Base-by-base conservation (phyloP, 2,888 invertebrate species). In the Luffia ferchaultella region DNA sequence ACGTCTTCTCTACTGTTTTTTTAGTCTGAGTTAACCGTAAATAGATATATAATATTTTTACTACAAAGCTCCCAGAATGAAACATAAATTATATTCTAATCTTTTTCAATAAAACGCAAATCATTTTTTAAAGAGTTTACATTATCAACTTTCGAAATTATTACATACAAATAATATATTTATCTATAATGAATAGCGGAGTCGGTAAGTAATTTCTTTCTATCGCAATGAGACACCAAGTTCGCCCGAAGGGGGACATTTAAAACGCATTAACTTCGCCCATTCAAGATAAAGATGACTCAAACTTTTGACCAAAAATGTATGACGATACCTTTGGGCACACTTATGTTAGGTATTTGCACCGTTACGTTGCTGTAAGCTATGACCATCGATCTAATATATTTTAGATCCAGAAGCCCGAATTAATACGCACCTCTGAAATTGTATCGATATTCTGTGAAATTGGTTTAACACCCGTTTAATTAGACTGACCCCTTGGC, bases 241-340 rank as follows among this genome's bases (percentile, higher is more conserved):
- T 63, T 52, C 53, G 68, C 66, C 63, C 62, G 61, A 62, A 57
- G 65, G 65, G 60, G 54, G 59, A 65, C 67, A 70, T 72, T 70
- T 70, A 70, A 69, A 68, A 67, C 63, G 65, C 68, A 70, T 72
- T 70, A 70, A 58, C 57, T 42, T 42, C 12, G 20, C 43, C 42
- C 42, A 40, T 16, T 43, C 43, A n/a, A 3, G 17, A n/a, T 43
- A 43, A 43, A 43, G 17, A 43, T 17, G 17, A 30, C 30, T 30
- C 30, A 30, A 30, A 30, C 5, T 30, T 30, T 30, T 12, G 5
- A 7, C 30, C 30, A 30, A 30, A 30, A 30, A 30, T 30, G 30
- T 30, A 12, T 30, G 30, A 12, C 12, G 5, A 30, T 30, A 30
- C 30, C 30, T 30, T 3, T 12, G 30, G 30, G 30, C 12, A 12